Percentiles rank a stretch among this genome's conserved stretches.
phyloP scores from a whole-genome alignment of 2,113 vertebrate genomes.

The Collichthys lucidus region DNA sequence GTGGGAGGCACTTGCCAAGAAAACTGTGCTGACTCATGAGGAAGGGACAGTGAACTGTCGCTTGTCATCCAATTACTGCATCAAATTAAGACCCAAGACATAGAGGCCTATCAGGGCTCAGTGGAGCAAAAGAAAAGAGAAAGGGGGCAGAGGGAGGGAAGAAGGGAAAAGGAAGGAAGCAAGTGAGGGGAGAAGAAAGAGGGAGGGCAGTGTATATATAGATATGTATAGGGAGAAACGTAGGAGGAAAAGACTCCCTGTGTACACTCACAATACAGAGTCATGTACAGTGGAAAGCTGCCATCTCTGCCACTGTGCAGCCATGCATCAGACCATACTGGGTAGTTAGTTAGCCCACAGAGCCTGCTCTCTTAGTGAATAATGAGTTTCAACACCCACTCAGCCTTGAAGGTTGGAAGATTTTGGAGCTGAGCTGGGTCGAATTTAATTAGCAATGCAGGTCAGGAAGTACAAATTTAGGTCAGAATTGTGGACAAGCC shows the following conservation, averaged over 20 bases:
- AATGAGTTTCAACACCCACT: slow-evolving; percentile 56
- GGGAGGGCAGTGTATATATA: neutral
- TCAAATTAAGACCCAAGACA: slow-evolving; percentile 75
- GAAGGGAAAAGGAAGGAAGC: neutral
- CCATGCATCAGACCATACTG: slow-evolving; percentile 51
- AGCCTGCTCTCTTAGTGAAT: slow-evolving; percentile 62
- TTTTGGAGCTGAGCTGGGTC: slow-evolving; percentile 26
- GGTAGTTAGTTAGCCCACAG: slow-evolving; percentile 60
- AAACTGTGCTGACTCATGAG: slow-evolving; percentile 77
- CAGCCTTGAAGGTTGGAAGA: slow-evolving; percentile 33
- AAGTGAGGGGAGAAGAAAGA: neutral
- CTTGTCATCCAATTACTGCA: slow-evolving; percentile 71
- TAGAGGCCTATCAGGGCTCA: slow-evolving; percentile 56
- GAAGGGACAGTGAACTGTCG: slow-evolving; percentile 60
- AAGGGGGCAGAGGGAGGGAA: neutral
- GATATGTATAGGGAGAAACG: slow-evolving; percentile 41
- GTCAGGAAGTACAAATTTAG: slow-evolving; percentile 46
- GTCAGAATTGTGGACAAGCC: slow-evolving; percentile 6
- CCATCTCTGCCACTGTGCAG: slow-evolving; percentile 60
- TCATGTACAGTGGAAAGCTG: slow-evolving; percentile 57
- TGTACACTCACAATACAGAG: slow-evolving; percentile 59
- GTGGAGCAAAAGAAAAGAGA: slow-evolving; percentile 52
- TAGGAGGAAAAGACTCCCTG: slow-evolving; percentile 30
- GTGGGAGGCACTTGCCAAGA: slow-evolving; percentile 63
- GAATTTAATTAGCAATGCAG: slow-evolving; percentile 63